These are phyloP conservation scores for Conus betulinus DNA, from an alignment of 1,140 invertebrate genomes.

Conservation along the genomic window DNA sequence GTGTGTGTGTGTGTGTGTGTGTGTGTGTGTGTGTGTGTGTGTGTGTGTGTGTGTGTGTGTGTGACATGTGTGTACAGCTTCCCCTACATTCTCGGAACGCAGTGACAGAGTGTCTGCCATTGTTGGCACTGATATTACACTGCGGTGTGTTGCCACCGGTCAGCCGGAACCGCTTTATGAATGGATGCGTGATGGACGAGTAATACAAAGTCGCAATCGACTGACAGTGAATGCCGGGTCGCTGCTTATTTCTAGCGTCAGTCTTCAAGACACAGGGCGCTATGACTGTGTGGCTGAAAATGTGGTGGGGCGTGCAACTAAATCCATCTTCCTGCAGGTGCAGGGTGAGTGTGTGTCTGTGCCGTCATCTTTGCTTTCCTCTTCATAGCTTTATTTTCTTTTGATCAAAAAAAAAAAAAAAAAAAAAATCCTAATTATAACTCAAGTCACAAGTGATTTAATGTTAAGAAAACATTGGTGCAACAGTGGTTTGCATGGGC, in stretches of 20 bases:
- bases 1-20: no score
- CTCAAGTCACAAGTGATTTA: no score
- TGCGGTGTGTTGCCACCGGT: slow-evolving; percentile 88
- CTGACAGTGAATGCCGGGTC: slow-evolving; percentile 79
- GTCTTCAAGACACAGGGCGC: slow-evolving; percentile 84
- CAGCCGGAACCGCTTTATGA: slow-evolving; percentile 84
- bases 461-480: no score
- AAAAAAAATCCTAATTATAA: no score
- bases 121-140: slow-evolving; percentile 83
- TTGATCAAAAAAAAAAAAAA: no score
- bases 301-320: slow-evolving; percentile 76
- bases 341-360: slow-evolving; percentile 36
- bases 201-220: slow-evolving; percentile 73
- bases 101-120: slow-evolving; percentile 86
- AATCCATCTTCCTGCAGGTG: slow-evolving; percentile 53
- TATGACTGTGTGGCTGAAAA: slow-evolving; percentile 93
- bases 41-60: no score
- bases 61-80: slow-evolving; percentile 56
- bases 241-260: slow-evolving; percentile 87
- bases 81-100: slow-evolving; percentile 79
- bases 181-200: slow-evolving; percentile 88
- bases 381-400: no score
- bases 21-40: no score
- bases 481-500: no score
- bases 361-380: no score